Evolutionary conservation across 2,797 vertebrate genomes (phyloP).

Genomic region (Mus caroli): DNA sequence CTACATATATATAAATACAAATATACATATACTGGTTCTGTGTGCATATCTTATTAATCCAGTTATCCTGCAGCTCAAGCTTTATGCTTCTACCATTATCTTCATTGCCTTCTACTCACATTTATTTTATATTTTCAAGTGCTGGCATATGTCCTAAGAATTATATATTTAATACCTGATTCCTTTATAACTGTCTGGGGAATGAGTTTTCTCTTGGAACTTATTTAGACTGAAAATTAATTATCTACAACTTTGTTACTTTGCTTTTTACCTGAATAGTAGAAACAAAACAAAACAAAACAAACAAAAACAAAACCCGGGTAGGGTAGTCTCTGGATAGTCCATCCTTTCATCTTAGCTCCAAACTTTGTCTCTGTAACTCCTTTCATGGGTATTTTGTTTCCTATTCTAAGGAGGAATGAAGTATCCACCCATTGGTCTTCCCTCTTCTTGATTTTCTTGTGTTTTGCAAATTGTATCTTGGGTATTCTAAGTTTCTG

Average conservation of each 20-base stretch:
- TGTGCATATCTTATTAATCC: not conserved
- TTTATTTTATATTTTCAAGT: not conserved
- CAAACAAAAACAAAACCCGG: too few relatives aligned
- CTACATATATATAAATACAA: too few relatives aligned
- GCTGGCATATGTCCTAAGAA: not conserved
- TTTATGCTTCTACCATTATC: not conserved
- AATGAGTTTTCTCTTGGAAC: not conserved
- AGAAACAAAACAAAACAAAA: not conserved
- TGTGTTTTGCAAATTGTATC: too few relatives aligned
- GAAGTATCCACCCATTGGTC: too few relatives aligned
- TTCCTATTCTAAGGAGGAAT: too few relatives aligned
- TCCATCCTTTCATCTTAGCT: too few relatives aligned
- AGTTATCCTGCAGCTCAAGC: not conserved
- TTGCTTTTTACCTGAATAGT: not conserved
- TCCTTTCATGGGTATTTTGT: too few relatives aligned
- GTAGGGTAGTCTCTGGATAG: too few relatives aligned
- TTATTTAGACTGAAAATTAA: not conserved
- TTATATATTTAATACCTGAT: not conserved
- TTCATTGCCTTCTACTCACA: not conserved
- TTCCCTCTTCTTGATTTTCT: too few relatives aligned
- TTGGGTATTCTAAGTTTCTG: too few relatives aligned
- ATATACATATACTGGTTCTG: too few relatives aligned
- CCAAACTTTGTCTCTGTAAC: too few relatives aligned
- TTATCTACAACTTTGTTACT: not conserved
- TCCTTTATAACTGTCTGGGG: not conserved